Evolutionary conservation across 2,888 invertebrate species (phyloP), one percentile per base, ranked within the genome.

Genomic region (Agelastica alni): DNA sequence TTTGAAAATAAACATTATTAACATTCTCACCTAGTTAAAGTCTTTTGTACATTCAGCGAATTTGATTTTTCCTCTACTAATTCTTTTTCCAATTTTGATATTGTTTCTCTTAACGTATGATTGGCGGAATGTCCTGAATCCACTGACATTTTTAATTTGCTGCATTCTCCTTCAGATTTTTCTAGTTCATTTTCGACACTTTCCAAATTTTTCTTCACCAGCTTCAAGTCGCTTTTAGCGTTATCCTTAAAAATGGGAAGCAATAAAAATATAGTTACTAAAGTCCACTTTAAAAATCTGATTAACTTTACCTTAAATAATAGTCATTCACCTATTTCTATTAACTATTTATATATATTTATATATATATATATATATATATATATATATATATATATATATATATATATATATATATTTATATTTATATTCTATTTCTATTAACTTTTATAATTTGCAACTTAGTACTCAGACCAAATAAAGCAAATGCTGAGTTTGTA

Each of bases 41-140:
- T 77, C 62, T 75, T 76, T 53, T 77, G 77, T 10, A 77, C 76
- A 60, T 77, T 76, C 16, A 76, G 59, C 4, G 74, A 75, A 66
- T 83, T 81, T 0, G 77, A 75, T 65, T 79, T 80, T 67, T 80
- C 80, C 59, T 84, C 83, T 53, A 78, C 79, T 52, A 79, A 75
- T 45, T 80, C 70, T 51, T 77, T 75, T 59, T 78, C 79, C 4
- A 81, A 73, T 65, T 80, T 80, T n/a, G 79, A 79, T 43, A 81
- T 72, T 56, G 80, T 79, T 60, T 80, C 80, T 41, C 76, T 74
- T 4, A 83, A 66, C 2, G 80, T 79, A 64, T 70, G 74, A 63
- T 81, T 83, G 12, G 81, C 70, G 17, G 79, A 78, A 53, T 83
- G 75, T 67, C 84, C 84, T 16, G 79, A 80, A 57, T 84, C 83